Evolutionary conservation across 1,140 invertebrate genomes (phyloP).

Genomic region (Mycetomoellerius zeteki): DNA sequence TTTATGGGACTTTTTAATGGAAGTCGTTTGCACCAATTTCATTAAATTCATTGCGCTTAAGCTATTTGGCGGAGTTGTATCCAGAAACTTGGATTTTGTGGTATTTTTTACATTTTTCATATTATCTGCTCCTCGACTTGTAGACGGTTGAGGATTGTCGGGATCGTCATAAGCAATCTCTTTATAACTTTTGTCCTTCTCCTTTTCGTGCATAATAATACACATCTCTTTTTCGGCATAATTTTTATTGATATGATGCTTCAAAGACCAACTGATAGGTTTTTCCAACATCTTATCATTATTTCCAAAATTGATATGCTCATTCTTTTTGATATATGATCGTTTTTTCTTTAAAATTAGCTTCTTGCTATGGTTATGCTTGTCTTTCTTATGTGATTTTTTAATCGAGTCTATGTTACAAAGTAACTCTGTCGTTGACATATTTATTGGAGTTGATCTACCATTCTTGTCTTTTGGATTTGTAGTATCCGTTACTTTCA

Average conservation of each 20-base stretch:
- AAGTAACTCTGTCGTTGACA: constrained; percentile 74
- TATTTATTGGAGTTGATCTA: constrained; percentile 76
- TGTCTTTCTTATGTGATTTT: constrained; percentile 83
- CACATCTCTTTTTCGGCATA: neutral
- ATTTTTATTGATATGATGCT: neutral
- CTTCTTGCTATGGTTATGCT: constrained; percentile 62
- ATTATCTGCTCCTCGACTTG: neutral
- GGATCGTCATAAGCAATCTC: constrained; percentile 40
- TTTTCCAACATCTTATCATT: too few species aligned
- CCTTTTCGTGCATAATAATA: neutral
- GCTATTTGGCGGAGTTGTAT: constrained; percentile 80
- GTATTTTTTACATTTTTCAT: neutral
- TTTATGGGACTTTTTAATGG: constrained; percentile 83
- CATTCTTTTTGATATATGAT: neutral
- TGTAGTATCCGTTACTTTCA: neutral
- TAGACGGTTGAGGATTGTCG: constrained; percentile 71
- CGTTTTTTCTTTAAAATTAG: constrained; percentile 9
- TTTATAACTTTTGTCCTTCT: neutral
- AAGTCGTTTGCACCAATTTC: constrained; percentile 76
- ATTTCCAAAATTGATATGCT: too few species aligned
- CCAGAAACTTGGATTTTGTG: constrained; percentile 15
- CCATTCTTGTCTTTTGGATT: constrained; percentile 59
- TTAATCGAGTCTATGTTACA: constrained; percentile 81
- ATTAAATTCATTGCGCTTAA: constrained; percentile 75
- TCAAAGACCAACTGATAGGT: neutral